Evolutionary conservation across 2,888 invertebrate genomes (phyloP).

Genomic region (Leptura quadrifasciata): DNA sequence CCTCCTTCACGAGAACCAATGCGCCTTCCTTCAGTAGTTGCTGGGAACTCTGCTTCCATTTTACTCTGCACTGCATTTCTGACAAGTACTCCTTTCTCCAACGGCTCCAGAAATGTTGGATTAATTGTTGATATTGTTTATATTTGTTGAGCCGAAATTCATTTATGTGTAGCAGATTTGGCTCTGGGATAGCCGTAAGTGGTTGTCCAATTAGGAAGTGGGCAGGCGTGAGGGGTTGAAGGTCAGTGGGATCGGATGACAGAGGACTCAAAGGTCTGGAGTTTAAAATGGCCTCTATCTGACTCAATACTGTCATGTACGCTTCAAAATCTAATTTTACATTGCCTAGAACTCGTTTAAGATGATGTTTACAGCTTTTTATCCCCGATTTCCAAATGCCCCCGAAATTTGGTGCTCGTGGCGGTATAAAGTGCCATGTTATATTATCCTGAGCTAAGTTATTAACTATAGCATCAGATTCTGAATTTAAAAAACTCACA

Average conservation of each 20-base stretch:
- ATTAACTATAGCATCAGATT: background rate
- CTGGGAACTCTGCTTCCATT: background rate
- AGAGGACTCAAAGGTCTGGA: no score
- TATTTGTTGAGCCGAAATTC: background rate
- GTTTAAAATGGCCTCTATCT: no score
- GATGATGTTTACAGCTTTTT: no score
- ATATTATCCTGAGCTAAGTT: background rate
- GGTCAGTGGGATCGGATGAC: no score
- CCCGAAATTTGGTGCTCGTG: no score
- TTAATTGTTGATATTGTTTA: background rate
- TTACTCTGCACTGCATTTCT: background rate
- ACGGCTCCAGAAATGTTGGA: background rate
- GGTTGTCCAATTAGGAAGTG: background rate
- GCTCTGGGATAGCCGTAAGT: background rate
- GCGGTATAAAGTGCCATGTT: conserved; percentile 2
- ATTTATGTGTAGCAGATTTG: background rate
- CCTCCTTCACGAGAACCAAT: background rate
- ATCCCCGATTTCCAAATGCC: no score
- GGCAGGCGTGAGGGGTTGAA: no score
- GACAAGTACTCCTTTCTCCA: background rate
- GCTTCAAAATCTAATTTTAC: no score
- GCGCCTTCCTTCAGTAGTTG: background rate
- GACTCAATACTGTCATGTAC: no score
- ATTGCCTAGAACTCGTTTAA: no score
- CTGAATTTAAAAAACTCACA: background rate